phyloP scores from a whole-genome alignment of 1,140 invertebrate species.

The Pseudomyrmex pallidus region DNA sequence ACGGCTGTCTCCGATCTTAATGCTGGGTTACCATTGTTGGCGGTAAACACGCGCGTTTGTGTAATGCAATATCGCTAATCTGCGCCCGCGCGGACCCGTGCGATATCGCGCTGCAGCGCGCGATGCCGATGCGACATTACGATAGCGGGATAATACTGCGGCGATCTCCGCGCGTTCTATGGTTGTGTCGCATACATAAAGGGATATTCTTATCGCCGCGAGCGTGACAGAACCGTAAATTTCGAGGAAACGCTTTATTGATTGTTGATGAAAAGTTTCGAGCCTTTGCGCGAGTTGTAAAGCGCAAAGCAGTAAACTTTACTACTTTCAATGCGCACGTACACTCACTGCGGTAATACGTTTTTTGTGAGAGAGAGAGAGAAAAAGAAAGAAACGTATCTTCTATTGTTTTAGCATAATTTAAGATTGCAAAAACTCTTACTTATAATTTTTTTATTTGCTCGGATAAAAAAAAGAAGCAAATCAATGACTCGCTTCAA shows the following conservation, averaged over 20 bases:
- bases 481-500: constrained; percentile 1
- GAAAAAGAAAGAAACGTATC: too few species aligned
- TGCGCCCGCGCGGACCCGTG: not conserved
- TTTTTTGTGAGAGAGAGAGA: not conserved
- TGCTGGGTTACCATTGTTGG: constrained; percentile 52
- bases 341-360: not conserved
- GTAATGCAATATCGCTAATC: constrained; percentile 55
- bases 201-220: constrained; percentile 32
- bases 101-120: constrained; percentile 26
- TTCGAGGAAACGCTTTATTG: constrained; percentile 12
- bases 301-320: constrained; percentile 1
- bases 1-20: constrained; percentile 56
- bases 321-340: not conserved
- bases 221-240: constrained; percentile 23
- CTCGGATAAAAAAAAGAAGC: not conserved
- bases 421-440: not conserved
- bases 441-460: not conserved
- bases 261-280: constrained; percentile 27
- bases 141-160: constrained; percentile 42
- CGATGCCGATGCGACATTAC: constrained; percentile 38
- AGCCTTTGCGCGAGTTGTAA: not conserved
- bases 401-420: too few species aligned
- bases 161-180: constrained; percentile 19
- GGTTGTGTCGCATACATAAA: not conserved
- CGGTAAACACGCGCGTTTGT: constrained; percentile 40